phyloP scores from a whole-genome alignment of 2,113 vertebrate species.

The Bagarius yarrelli region DNA sequence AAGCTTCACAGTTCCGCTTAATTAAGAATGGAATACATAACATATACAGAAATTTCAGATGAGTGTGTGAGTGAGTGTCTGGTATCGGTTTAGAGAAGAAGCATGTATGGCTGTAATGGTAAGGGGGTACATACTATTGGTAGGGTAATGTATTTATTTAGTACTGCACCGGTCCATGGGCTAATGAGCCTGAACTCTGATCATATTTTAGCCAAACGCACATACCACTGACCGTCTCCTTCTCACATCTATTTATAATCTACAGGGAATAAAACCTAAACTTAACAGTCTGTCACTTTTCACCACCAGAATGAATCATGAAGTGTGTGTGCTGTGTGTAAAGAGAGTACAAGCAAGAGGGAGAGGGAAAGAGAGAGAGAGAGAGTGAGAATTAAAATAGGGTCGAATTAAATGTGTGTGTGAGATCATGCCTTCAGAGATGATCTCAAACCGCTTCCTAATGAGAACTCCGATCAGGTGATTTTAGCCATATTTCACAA shows the following conservation, averaged over 20 bases:
- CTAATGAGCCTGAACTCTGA: not conserved
- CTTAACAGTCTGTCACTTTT: slow-evolving; percentile 2
- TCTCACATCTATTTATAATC: slow-evolving; percentile 13
- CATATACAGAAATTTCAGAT: no score
- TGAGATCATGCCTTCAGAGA: slow-evolving; percentile 50
- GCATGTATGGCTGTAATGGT: no score
- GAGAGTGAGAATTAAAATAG: slow-evolving; percentile 43
- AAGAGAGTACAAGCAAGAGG: not conserved
- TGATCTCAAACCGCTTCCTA: slow-evolving; percentile 52
- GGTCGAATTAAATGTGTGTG: slow-evolving; percentile 39
- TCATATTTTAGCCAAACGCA: not conserved
- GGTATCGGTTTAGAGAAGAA: no score
- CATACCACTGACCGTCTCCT: slow-evolving; percentile 1
- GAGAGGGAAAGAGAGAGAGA: slow-evolving; percentile 17
- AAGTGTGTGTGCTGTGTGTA: slow-evolving; percentile 2
- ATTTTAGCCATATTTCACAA: slow-evolving; percentile 62
- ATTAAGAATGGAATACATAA: no score
- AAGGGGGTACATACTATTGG: no score
- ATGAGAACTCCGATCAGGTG: slow-evolving; percentile 62
- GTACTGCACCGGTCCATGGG: not conserved
- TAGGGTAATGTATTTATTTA: no score
- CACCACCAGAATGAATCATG: slow-evolving; percentile 19
- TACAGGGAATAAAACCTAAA: slow-evolving; percentile 7
- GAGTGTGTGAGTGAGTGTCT: no score
- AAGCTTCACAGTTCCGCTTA: no score